These are phyloP conservation scores for Alosa alosa DNA, from an alignment of 2,113 vertebrate species.

Conservation along the genomic window DNA sequence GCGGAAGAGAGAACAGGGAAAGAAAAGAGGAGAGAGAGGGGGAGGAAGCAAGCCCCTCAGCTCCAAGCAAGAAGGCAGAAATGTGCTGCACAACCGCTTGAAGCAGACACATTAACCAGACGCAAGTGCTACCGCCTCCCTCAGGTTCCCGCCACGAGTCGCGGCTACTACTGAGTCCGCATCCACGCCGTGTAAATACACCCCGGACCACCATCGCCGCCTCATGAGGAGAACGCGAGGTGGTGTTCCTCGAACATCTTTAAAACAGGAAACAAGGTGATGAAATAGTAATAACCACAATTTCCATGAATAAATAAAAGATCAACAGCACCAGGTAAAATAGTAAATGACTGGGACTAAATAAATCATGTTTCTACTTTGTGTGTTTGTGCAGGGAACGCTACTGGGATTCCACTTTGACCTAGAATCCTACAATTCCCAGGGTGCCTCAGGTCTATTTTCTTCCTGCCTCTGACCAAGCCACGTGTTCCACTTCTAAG, in stretches of 20 bases:
- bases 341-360: background rate
- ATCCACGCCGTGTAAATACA: background rate
- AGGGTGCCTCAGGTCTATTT: background rate
- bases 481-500: background rate
- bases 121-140: background rate
- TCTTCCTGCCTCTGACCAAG: background rate
- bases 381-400: background rate
- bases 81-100: background rate
- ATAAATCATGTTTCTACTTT: background rate
- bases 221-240: background rate
- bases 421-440: constrained; percentile 14
- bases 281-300: background rate
- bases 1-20: background rate
- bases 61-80: background rate
- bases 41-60: background rate
- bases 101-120: background rate
- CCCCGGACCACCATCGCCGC: background rate
- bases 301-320: background rate
- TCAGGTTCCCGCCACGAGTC: background rate
- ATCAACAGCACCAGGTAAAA: constrained; percentile 7
- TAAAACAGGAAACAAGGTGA: background rate
- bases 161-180: background rate
- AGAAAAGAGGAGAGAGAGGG: background rate
- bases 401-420: background rate
- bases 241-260: background rate